phyloP scores from a whole-genome alignment of 1,140 invertebrate genomes.

The Drosophila albomicans region DNA sequence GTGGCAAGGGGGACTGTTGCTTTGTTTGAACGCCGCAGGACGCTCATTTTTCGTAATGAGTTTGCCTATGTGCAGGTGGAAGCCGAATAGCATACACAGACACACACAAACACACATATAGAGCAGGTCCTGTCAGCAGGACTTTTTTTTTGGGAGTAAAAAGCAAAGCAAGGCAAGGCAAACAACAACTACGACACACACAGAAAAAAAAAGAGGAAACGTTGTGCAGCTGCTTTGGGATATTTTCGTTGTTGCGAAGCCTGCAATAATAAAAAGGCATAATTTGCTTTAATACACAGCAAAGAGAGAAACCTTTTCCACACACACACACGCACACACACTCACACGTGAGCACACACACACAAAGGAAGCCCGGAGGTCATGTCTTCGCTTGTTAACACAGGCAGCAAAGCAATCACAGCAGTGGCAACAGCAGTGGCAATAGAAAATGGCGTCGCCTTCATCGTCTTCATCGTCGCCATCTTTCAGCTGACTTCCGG shows the following conservation, averaged over 20 bases:
- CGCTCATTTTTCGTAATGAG: constrained; percentile 82
- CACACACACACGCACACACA: constrained; percentile 39
- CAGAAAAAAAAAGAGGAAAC: constrained; percentile 1
- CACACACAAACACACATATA: constrained; percentile 14
- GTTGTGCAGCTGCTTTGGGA: constrained; percentile 41
- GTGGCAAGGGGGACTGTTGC: constrained; percentile 56
- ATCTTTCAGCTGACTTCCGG: constrained; percentile 67
- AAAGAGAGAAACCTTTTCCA: constrained; percentile 46
- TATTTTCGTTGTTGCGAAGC: constrained; percentile 42
- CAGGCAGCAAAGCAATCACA: constrained; percentile 35
- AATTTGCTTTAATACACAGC: constrained; percentile 65
- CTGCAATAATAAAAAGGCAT: constrained; percentile 61
- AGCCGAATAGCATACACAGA: constrained; percentile 17
- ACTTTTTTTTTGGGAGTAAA: background rate
- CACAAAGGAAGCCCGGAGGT: constrained; percentile 37
- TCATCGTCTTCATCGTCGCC: constrained; percentile 32
- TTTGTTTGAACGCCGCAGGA: constrained; percentile 81
- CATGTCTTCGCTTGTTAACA: constrained; percentile 66
- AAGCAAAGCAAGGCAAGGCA: constrained; percentile 34
- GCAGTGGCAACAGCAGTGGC: constrained; percentile 3
- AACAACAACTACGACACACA: constrained; percentile 23
- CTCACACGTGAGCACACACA: constrained; percentile 1
- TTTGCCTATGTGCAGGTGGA: constrained; percentile 62
- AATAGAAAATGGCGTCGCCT: constrained; percentile 24
- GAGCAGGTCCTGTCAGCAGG: constrained; percentile 7